A percentile compares a stretch with the other conserved stretches of the same genome.
These are phyloP conservation scores for Rhagonycha fulva DNA, from an alignment of 2,888 invertebrate genomes.

Conservation along the genomic window DNA sequence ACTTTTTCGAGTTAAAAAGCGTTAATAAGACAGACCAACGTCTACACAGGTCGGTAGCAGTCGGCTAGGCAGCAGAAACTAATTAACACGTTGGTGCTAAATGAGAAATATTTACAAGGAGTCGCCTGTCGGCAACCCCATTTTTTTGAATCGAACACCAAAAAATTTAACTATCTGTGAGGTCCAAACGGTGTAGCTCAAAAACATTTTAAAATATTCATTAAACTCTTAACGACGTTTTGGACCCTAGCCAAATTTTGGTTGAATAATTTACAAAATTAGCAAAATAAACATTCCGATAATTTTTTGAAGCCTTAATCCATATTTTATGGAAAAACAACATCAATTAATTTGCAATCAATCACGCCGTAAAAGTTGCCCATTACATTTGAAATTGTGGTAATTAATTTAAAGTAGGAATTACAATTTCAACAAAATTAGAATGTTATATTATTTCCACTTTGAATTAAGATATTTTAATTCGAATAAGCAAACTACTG, in stretches of 20 bases:
- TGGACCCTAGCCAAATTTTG: not conserved
- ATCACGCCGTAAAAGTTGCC: not conserved
- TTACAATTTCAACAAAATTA: not conserved
- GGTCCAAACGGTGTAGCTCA: not conserved
- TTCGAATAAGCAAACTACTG: not conserved
- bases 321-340: not conserved
- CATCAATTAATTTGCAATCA: not conserved
- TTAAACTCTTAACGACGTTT: not conserved
- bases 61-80: constrained; percentile 35
- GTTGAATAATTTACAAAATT: not conserved
- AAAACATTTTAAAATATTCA: not conserved
- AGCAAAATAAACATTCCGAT: not conserved
- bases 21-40: constrained; percentile 36
- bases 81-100: constrained; percentile 38
- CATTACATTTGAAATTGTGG: not conserved
- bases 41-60: constrained; percentile 38
- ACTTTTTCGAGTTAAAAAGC: constrained; percentile 16
- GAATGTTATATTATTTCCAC: not conserved
- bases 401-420: not conserved
- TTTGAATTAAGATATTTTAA: not conserved
- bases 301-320: not conserved
- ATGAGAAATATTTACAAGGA: constrained; percentile 18
- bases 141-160: not conserved
- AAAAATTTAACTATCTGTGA: not conserved
- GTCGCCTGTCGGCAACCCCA: constrained; percentile 17